Evolutionary conservation across 2,888 invertebrate species (phyloP), one percentile per base, ranked within the genome.

Genomic region (Thumatha senex): DNA sequence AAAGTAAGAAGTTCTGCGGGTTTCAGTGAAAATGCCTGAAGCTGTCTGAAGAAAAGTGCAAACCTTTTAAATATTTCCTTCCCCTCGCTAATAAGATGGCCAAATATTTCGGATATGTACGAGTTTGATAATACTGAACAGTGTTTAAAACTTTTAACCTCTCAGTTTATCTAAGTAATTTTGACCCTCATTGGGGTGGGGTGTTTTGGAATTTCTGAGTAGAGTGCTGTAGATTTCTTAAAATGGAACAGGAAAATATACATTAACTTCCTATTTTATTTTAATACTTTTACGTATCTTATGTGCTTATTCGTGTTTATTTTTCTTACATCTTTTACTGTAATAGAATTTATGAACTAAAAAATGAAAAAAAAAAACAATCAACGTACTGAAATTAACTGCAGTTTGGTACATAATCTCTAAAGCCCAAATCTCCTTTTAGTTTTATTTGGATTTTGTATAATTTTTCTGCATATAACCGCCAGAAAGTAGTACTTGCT

Each of bases 1-100:
- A 48, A 50, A 70, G 69, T 70, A 68, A 61, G 68, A 74, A 74
- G 69, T 70, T 71, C 65, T 61, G 51, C 60, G 56, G 72, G 70
- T 74, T 69, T 57, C 55, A 43, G 64, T 57, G 38, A 63, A 74
- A 77, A 74, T 74, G 74, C 78, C 79, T 69, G 67, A 68, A 80
- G 81, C 78, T 72, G 72, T 82, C 75, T 74, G 67, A 58, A 71
- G 68, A 70, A 78, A 74, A 78, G 71, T 65, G 73, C 66, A 58
- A 75, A 72, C 58, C 67, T 59, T 56, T 67, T 58, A 58, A 56
- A 61, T 58, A 40, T 54, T 63, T 46, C 39, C 35, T 47, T 35
- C 49, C 29, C 46, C 58, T 35, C 49, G 70, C 64, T 72, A 76
- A 76, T 70, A 67, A 70, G 67, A 74, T 78, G 67, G 69, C 69